phyloP scores from a whole-genome alignment of 2,888 invertebrate genomes.

The Desoria tigrina region DNA sequence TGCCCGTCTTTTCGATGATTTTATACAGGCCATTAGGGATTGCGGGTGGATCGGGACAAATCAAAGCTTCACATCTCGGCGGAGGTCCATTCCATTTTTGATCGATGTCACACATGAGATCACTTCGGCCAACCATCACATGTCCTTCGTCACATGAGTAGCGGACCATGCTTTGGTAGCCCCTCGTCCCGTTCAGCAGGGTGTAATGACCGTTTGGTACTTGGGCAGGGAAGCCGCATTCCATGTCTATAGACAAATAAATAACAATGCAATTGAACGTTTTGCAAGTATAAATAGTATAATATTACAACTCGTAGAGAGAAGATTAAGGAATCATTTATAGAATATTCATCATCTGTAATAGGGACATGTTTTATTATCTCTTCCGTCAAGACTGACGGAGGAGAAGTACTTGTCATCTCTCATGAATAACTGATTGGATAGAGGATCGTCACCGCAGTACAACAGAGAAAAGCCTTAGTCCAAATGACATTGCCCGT shows the following conservation, averaged over 20 bases:
- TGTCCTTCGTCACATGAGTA: constrained; percentile 80
- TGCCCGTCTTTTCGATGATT: constrained; percentile 54
- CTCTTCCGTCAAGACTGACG: too few relatives aligned
- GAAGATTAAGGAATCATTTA: too few relatives aligned
- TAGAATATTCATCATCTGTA: too few relatives aligned
- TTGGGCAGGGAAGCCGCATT: constrained; percentile 85
- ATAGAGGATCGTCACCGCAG: too few relatives aligned
- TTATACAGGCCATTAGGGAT: constrained; percentile 63
- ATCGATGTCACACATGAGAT: constrained; percentile 85
- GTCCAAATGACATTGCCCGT: too few relatives aligned
- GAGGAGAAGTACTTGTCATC: too few relatives aligned
- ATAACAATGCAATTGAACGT: too few relatives aligned
- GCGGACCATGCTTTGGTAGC: constrained; percentile 82
- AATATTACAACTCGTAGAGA: too few relatives aligned
- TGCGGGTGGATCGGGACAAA: constrained; percentile 70
- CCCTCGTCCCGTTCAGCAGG: constrained; percentile 79
- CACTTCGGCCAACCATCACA: constrained; percentile 78
- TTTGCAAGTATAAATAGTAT: too few relatives aligned
- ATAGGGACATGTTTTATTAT: too few relatives aligned
- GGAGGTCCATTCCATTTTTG: constrained; percentile 70
- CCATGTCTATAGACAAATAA: constrained; percentile 68
- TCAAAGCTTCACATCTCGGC: constrained; percentile 55
- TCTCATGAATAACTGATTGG: too few relatives aligned
- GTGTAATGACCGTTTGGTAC: constrained; percentile 79
- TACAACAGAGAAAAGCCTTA: too few relatives aligned